phyloP scores from a whole-genome alignment of 2,797 vertebrate species.

The Thamnophis elegans region DNA sequence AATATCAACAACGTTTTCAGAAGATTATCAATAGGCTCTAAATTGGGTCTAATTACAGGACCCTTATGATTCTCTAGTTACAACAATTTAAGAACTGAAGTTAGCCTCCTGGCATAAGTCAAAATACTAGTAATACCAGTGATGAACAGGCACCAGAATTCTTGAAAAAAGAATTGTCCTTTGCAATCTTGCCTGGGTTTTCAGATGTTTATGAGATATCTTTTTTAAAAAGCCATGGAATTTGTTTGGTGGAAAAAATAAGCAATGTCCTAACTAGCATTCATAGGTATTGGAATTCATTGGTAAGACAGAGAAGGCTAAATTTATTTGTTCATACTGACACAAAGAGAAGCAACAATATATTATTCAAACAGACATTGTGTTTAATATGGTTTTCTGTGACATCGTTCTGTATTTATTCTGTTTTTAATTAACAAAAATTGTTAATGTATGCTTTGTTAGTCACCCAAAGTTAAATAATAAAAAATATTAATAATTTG shows the following conservation, averaged over 20 bases:
- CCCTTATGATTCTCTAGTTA: neutral
- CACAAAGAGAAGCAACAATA: neutral
- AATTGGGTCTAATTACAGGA: neutral
- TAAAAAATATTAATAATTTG: neutral
- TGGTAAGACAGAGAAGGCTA: neutral
- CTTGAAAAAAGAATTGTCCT: neutral
- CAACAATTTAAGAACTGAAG: neutral
- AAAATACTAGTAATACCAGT: neutral
- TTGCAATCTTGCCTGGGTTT: neutral
- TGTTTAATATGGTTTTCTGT: neutral
- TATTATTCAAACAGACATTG: neutral
- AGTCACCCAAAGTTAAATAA: neutral
- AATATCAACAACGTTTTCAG: neutral
- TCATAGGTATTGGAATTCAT: neutral
- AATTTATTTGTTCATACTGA: neutral
- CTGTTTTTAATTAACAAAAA: neutral
- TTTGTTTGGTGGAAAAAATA: neutral
- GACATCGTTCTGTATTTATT: neutral
- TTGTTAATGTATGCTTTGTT: neutral
- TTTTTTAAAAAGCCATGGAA: neutral
- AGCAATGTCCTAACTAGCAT: neutral
- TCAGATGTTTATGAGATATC: neutral
- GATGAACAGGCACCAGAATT: neutral
- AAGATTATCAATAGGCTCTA: neutral
- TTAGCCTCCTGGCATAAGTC: neutral